Base-by-base conservation (phyloP, 2,797 vertebrate species). In the Eulemur mongoz region DNA sequence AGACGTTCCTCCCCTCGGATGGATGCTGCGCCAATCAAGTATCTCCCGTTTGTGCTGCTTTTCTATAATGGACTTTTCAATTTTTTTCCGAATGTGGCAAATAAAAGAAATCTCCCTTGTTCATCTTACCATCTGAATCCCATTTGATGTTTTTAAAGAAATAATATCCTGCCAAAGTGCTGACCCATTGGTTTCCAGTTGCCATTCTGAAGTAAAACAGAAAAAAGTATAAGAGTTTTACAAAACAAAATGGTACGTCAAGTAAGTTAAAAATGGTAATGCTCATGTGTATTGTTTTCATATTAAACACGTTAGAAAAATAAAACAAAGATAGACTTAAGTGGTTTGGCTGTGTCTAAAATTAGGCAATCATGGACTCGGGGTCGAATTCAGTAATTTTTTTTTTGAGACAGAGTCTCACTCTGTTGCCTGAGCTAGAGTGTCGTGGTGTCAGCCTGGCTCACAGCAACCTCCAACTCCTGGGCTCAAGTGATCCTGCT, bases 101-200 rank as follows among this genome's bases (percentile, higher is more conserved):
- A 4, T 38, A 50, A 82, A 32, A 45, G 2, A 88, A 27, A 57
- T 25, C 25, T 14, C n/a, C 30, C 27, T 7, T 32, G 4, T 67
- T 27, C 57, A 17, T 75, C 91, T 95, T 93, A 95, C 95, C 91
- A 65, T 81, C 13, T 85, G 63, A 20, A 65, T 65, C n/a, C 63
- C 23, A 59, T 43, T 75, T 67, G 90, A 90, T 23, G 52, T 27
- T 43, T 90, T 45, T 75, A 65, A 80, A 59, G 79, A 59, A 50
- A 89, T 59, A n/a, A 43, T 67, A 52, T 45, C 35, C 65, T 83
- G 57, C 65, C 69, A 20, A n/a, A 45, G 43, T 48, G 61, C n/a
- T 27, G 43, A 50, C 20, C n/a, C 43, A 14, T 5, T 14, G 69
- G 69, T 70, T 70, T 40, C 25, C 40, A 25, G 38, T 25, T 40